Percentiles rank a stretch among this genome's conserved stretches.
Evolutionary conservation across 2,797 vertebrate species (phyloP).

Genomic region (Gambusia yucatana): DNA sequence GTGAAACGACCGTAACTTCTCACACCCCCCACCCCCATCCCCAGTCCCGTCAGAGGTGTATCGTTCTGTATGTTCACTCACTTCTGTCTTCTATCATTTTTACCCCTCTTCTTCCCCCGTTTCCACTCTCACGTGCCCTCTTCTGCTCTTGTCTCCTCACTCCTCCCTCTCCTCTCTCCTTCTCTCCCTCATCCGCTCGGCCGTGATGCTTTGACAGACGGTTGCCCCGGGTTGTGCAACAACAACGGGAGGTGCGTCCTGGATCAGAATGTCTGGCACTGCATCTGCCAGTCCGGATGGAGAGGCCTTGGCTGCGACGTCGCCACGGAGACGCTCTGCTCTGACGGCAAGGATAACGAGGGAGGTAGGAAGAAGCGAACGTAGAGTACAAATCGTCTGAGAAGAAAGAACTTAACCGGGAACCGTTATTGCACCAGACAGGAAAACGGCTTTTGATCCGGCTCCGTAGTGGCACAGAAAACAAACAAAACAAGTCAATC

Average conservation of each 20-base stretch:
- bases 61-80: slow-evolving; percentile 82
- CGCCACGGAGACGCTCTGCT: slow-evolving; percentile 96
- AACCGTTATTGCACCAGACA: slow-evolving; percentile 33
- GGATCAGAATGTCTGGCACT: slow-evolving; percentile 98
- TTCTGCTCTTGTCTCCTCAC: slow-evolving; percentile 40
- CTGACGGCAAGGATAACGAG: slow-evolving; percentile 98
- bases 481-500: slow-evolving; percentile 75
- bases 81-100: slow-evolving; percentile 78
- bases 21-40: slow-evolving; percentile 79
- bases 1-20: slow-evolving; percentile 91
- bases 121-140: slow-evolving; percentile 53
- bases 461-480: slow-evolving; percentile 62
- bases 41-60: slow-evolving; percentile 90
- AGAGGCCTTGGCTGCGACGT: slow-evolving; percentile 96
- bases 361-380: slow-evolving; percentile 86
- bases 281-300: slow-evolving; percentile 97
- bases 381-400: slow-evolving; percentile 50
- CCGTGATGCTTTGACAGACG: slow-evolving; percentile 88
- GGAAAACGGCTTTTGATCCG: slow-evolving; percentile 59
- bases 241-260: slow-evolving; percentile 97
- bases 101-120: slow-evolving; percentile 52
- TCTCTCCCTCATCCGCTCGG: slow-evolving; percentile 39
- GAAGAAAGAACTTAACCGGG: background rate
- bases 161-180: slow-evolving; percentile 30
- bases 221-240: slow-evolving; percentile 97